phyloP scores from a whole-genome alignment of 2,113 vertebrate species.

The Rhinolophus ferrumequinum region DNA sequence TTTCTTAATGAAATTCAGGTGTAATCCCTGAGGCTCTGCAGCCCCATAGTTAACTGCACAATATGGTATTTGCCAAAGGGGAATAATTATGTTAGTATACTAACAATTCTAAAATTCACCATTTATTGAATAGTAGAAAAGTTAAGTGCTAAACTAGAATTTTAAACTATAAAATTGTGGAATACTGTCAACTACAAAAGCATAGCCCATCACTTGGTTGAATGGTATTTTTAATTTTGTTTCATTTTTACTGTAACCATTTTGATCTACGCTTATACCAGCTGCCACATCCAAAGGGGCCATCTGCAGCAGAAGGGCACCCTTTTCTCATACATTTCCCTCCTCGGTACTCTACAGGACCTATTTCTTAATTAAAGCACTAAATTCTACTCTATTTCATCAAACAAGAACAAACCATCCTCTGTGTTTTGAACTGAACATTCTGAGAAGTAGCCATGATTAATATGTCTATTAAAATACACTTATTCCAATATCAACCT shows the following conservation, averaged over 20 bases:
- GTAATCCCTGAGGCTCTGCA: constrained; percentile 89
- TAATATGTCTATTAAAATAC: not conserved
- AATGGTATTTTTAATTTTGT: not conserved
- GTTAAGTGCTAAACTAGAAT: constrained; percentile 37
- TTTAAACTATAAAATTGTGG: constrained; percentile 8
- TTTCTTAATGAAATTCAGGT: constrained; percentile 91
- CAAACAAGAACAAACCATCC: not conserved
- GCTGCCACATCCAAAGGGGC: not conserved
- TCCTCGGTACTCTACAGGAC: not conserved
- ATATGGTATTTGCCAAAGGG: constrained; percentile 87
- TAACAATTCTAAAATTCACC: constrained; percentile 82
- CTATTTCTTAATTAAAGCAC: not conserved
- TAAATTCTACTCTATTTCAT: not conserved
- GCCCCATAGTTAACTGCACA: constrained; percentile 84
- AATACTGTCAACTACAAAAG: not conserved
- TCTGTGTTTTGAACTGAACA: not conserved
- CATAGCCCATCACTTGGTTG: not conserved
- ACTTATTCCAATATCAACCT: not conserved
- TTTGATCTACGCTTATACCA: not conserved
- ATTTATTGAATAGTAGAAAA: constrained; percentile 75
- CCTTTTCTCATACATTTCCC: not conserved
- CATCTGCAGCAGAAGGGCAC: not conserved
- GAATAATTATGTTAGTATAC: constrained; percentile 87
- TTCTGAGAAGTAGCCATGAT: not conserved
- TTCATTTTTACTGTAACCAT: not conserved